Evolutionary conservation across 2,888 invertebrate genomes (phyloP), one percentile per base, ranked within the genome.

Genomic region (Mesoligia furuncula): DNA sequence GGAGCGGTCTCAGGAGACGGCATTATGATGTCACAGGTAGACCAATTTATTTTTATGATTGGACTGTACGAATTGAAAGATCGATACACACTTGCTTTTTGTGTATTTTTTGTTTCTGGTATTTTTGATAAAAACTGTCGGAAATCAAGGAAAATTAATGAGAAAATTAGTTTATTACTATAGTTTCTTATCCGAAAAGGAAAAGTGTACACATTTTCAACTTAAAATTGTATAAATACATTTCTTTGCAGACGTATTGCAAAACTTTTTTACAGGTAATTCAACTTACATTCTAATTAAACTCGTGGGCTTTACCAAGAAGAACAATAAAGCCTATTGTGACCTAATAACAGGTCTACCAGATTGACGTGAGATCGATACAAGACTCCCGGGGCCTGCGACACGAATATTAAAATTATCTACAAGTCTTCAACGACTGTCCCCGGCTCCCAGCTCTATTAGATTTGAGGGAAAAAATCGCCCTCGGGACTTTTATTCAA

Each of bases 401-500:
- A 91, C 90, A 90, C 92, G 94, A 96, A 95, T 96, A 96, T 96
- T 96, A 95, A 96, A 95, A 95, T 95, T 88, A 93, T 93, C 92
- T 92, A 90, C 91, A 91, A 88, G 90, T 88, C 90, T 85, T 88
- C 90, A 88, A 89, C 91, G 91, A 92, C 88, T 93, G 90, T 90
- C 88, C 86, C 89, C 89, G 85, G 87, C 85, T 89, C 90, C 92
- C 89, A 89, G 88, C 90, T 92, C 92, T 94, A 94, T 95, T 95
- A 93, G 92, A 91, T 92, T 92, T 91, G 91, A 93, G 88, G 90
- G 88, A 92, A 93, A 93, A 93, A 93, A 91, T 92, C 89, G 86
- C 96, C 94, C 96, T 73, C 74, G 96, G 94, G 96, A 96, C 90
- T 89, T 90, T 88, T 88, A 92, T 94, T 92, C 94, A 94, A 95